Evolutionary conservation across 2,797 vertebrate species (phyloP).

Genomic region (Melanotaenia boesemani): DNA sequence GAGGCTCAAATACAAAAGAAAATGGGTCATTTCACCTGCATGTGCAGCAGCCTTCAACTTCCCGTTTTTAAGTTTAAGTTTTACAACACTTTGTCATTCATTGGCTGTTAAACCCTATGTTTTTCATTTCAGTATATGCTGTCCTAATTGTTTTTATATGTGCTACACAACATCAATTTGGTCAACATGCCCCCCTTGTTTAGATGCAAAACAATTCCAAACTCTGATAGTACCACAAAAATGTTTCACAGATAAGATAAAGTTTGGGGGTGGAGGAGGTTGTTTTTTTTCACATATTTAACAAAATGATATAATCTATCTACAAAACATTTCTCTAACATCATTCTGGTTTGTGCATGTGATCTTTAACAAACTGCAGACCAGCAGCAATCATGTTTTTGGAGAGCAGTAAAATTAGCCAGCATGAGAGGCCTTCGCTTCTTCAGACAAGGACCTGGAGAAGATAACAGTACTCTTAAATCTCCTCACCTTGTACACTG

Average conservation of each 20-base stretch:
- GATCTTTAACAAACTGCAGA: neutral
- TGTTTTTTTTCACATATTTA: no score
- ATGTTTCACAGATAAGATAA: neutral
- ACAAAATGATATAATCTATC: neutral
- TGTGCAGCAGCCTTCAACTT: neutral
- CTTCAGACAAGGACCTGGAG: neutral
- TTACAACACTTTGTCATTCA: no score
- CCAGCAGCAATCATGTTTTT: neutral
- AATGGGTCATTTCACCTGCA: neutral
- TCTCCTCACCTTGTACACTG: neutral
- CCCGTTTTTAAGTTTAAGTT: neutral
- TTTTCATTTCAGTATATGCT: neutral
- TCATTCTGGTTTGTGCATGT: neutral
- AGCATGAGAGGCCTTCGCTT: neutral
- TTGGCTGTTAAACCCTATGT: neutral
- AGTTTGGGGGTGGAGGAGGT: no score
- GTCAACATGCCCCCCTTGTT: neutral
- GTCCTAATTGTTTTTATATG: neutral
- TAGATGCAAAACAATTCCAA: neutral
- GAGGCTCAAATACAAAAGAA: no score
- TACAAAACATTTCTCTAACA: neutral
- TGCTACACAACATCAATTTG: no score
- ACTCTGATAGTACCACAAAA: neutral
- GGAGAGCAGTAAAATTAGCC: neutral
- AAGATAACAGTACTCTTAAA: neutral